Percentiles rank a stretch among this genome's conserved stretches.
Evolutionary conservation across 1,140 invertebrate genomes (phyloP).

Genomic region (Atta cephalotes): DNA sequence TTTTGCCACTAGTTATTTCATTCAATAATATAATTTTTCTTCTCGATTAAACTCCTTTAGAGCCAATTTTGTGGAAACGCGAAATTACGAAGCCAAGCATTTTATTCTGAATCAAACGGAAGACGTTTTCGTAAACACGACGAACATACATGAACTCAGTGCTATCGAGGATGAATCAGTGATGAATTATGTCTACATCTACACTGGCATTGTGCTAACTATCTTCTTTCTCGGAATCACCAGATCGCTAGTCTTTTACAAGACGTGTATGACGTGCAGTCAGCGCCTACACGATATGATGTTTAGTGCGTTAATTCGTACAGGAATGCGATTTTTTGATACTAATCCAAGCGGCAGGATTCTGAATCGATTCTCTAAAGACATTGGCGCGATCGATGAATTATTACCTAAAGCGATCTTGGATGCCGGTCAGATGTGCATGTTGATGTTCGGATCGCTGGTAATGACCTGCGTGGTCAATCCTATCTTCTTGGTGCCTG

Average conservation of each 20-base stretch:
- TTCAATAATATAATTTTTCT: neutral
- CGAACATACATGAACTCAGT: neutral
- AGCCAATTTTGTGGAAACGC: conserved; percentile 73
- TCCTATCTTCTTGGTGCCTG: conserved; percentile 91
- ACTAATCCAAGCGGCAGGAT: conserved; percentile 91
- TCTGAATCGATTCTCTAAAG: conserved; percentile 92
- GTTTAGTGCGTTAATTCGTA: conserved; percentile 88
- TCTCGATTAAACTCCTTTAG: conserved; percentile 59
- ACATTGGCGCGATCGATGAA: conserved; percentile 95
- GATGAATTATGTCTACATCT: conserved; percentile 86
- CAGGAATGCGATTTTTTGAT: conserved; percentile 92
- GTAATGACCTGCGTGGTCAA: conserved; percentile 92
- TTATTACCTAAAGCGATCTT: conserved; percentile 92
- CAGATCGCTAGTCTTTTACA: conserved; percentile 88
- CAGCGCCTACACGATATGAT: conserved; percentile 90
- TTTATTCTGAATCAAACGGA: neutral
- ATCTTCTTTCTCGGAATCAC: conserved; percentile 85
- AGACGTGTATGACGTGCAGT: conserved; percentile 89
- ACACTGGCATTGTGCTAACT: conserved; percentile 84
- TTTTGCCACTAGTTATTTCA: neutral
- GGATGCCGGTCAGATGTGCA: conserved; percentile 91
- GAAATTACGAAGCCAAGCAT: conserved; percentile 36
- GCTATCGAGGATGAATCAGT: conserved; percentile 56
- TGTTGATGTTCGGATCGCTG: conserved; percentile 88
- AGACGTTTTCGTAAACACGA: conserved; percentile 43